These are phyloP conservation scores for Sebastes glaucus DNA, from an alignment of 2,797 vertebrate genomes.

Conservation along the genomic window DNA sequence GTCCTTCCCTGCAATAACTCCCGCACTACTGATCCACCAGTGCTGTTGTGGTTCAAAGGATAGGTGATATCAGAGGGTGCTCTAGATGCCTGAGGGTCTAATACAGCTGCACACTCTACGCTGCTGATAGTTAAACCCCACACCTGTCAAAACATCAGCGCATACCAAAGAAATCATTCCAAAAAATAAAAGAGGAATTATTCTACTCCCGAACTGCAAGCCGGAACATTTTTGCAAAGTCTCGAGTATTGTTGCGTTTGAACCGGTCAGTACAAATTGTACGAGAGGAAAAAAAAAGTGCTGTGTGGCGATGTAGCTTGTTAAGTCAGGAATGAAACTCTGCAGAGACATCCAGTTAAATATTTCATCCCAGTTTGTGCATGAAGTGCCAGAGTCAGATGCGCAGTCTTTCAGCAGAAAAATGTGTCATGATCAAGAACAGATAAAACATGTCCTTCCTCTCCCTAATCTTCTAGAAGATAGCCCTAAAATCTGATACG, in stretches of 20 bases:
- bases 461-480: constrained; percentile 16
- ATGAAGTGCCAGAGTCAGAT: constrained; percentile 50
- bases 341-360: constrained; percentile 63
- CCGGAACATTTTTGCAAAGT: constrained; percentile 10
- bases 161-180: not conserved
- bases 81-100: not conserved
- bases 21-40: not conserved
- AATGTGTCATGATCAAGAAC: constrained; percentile 51
- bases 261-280: constrained; percentile 49
- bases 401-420: constrained; percentile 44
- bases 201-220: not conserved
- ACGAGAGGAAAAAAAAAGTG: constrained; percentile 15
- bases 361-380: constrained; percentile 70
- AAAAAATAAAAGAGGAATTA: constrained; percentile 5
- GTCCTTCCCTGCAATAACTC: constrained; percentile 1
- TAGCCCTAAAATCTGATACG: constrained; percentile 9
- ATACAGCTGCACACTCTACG: not conserved
- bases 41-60: constrained; percentile 20
- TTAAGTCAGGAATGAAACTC: constrained; percentile 56
- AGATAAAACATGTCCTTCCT: constrained; percentile 37
- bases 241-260: constrained; percentile 30
- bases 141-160: constrained; percentile 20
- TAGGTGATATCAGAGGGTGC: constrained; percentile 13
- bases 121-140: not conserved
- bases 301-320: constrained; percentile 51